Evolutionary conservation across 2,113 vertebrate genomes (phyloP).

Genomic region (Physeter macrocephalus): DNA sequence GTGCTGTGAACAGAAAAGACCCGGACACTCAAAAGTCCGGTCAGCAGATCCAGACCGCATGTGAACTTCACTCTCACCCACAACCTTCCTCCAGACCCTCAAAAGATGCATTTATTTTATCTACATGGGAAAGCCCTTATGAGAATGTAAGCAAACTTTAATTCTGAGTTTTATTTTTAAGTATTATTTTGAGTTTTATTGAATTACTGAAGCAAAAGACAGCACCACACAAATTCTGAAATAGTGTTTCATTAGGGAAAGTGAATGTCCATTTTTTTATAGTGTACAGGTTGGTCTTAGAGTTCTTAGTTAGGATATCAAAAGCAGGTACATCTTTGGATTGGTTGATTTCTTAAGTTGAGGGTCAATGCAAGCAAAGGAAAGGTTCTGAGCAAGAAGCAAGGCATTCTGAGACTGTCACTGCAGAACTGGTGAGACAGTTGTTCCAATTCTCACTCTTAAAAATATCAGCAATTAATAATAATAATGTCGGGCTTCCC

Average conservation of each 20-base stretch:
- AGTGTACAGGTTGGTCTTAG: not conserved
- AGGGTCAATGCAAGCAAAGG: not conserved
- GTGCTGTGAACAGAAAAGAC: fast-evolving
- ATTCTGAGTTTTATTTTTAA: not conserved
- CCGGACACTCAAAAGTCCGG: not conserved
- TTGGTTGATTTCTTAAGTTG: not conserved
- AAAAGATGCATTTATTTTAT: not conserved
- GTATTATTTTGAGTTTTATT: not conserved
- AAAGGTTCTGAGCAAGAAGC: not conserved
- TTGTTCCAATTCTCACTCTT: not conserved
- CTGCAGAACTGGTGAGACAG: not conserved
- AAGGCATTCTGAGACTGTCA: not conserved
- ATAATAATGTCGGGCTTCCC: not conserved
- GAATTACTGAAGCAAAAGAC: not conserved
- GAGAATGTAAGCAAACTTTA: not conserved
- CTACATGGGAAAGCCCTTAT: not conserved
- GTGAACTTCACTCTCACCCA: not conserved
- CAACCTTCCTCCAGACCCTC: not conserved
- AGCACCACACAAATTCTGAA: not conserved
- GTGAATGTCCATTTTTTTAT: not conserved
- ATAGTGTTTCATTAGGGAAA: not conserved
- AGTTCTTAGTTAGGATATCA: not conserved
- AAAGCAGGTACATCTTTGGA: not conserved
- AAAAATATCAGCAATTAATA: not conserved
- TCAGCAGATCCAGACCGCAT: not conserved